Base-by-base conservation (phyloP, 2,888 invertebrate species). In the Drosophila putrida region DNA sequence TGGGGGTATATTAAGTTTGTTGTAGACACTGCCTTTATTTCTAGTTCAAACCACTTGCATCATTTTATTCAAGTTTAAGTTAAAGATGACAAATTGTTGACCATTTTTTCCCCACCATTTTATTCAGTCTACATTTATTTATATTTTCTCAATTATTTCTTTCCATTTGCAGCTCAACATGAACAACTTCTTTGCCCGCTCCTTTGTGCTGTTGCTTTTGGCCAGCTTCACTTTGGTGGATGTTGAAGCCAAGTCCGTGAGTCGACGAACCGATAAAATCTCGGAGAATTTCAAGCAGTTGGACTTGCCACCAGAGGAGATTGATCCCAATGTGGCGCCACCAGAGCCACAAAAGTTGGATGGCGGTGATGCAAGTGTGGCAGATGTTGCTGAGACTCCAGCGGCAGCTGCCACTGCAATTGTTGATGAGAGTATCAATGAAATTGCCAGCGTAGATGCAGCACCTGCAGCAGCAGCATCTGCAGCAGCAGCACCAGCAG, bases 301-400 rank as follows among this genome's bases (percentile, higher is more conserved):
- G 10, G 76, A 91, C 43, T 69, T 91, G 63, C 80, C 91, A 10
- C 86, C 90, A 8, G 90, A 91, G 65, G 92, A 92, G 80, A 90
- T 92, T 11, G 92, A 92, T 83, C 92, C 92, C 0, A 89, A 92
- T 87, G 91, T 92, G 39, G 90, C 91, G 35, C 93, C 92, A 33
- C 75, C 80, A 44, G 69, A 72, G 47, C 76, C 86, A 4, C 82
- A 79, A 25, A 57, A 80, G 33, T 15, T 15, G 9, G 71, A 65
- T 4, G n/a, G 31, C 15, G 38, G 9, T 10, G 35, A 38, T 4
- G 9, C n/a, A 6, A 31, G 31, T 10, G 13, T 20, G 0, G 20
- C 13, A 2, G 41, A 20, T 10, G 20, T 13, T 2, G 9, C 61
- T 9, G 43, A 28, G 6, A n/a, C 57, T 0, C 15, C 36, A 1